Percentiles rank a stretch among this genome's conserved stretches.
Conservation (phyloP, 2,797 vertebrate genomes). For the Aeoliscus strigatus region DNA sequence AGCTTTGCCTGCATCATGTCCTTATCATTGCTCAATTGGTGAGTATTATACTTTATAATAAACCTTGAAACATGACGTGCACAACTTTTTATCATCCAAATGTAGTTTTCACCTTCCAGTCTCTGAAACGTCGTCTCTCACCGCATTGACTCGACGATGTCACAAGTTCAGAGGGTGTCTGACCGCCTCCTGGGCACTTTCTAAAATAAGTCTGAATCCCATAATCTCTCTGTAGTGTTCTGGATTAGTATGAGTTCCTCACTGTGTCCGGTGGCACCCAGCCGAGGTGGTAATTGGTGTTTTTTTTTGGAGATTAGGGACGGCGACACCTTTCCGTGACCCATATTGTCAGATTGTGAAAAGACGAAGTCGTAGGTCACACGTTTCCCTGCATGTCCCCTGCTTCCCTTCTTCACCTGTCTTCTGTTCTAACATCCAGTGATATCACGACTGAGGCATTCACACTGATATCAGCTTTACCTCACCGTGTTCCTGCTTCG, state of each 20-base stretch:
- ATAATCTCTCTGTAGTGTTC: constrained; percentile 23
- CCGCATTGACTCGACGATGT: background rate
- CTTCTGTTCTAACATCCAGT: background rate
- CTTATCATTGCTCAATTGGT: constrained; percentile 84
- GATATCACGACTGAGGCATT: constrained; percentile 10
- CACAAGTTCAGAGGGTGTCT: constrained; percentile 12
- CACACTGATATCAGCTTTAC: constrained; percentile 4
- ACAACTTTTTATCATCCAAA: no score
- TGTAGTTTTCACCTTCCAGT: background rate
- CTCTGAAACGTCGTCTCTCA: background rate
- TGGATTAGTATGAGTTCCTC: constrained; percentile 16
- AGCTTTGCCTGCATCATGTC: constrained; percentile 89
- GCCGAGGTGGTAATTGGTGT: constrained; percentile 58
- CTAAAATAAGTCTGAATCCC: constrained; percentile 31
- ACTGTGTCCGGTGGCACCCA: constrained; percentile 30
- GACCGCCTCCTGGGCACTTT: constrained; percentile 12
- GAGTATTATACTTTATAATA: no score
- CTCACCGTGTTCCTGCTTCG: constrained; percentile 11
- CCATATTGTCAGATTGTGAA: constrained; percentile 17
- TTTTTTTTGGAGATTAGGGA: constrained; percentile 28
- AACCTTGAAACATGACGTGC: no score
- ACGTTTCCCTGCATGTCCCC: background rate
- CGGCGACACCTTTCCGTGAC: constrained; percentile 34
- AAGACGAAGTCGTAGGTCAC: constrained; percentile 10
- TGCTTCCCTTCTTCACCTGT: constrained; percentile 3